Evolutionary conservation across 2,797 vertebrate genomes (phyloP).

Genomic region (Xenopus petersii): DNA sequence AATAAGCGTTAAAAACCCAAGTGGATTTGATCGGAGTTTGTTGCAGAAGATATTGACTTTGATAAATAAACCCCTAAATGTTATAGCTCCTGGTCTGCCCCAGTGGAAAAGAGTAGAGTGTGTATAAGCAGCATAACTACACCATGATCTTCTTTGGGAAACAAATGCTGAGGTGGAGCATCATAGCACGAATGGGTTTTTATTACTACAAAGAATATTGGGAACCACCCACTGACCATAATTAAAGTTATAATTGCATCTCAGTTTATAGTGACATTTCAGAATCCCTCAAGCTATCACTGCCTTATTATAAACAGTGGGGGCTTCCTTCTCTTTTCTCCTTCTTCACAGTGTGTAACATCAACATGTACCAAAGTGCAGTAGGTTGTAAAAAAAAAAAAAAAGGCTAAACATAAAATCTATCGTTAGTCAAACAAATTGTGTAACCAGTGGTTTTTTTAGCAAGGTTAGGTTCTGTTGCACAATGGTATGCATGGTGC

Average conservation of each 20-base stretch:
- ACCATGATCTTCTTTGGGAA: neutral
- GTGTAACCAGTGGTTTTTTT: neutral
- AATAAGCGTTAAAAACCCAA: too few species aligned
- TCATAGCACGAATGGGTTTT: constrained; percentile 2
- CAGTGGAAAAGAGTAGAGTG: too few species aligned
- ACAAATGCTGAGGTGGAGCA: constrained; percentile 23
- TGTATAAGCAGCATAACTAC: neutral
- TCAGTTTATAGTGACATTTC: constrained; percentile 37
- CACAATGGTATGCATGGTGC: too few species aligned
- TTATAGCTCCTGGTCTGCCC: too few species aligned
- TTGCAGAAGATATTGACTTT: too few species aligned
- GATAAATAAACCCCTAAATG: too few species aligned
- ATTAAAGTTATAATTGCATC: constrained; percentile 45
- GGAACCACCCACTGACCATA: constrained; percentile 30
- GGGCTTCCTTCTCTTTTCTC: constrained; percentile 34
- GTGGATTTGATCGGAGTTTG: too few species aligned
- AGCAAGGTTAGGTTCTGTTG: too few species aligned
- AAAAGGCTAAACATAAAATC: too few species aligned
- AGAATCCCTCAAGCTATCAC: constrained; percentile 37
- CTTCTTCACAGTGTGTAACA: constrained; percentile 28
- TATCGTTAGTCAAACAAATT: too few species aligned
- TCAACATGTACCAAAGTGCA: constrained; percentile 12
- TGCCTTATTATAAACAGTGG: constrained; percentile 46
- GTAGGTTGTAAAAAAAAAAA: neutral
- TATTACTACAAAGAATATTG: constrained; percentile 37